Evolutionary conservation across 2,888 invertebrate species (phyloP), one percentile per base, ranked within the genome.

Genomic region (Allacma fusca): DNA sequence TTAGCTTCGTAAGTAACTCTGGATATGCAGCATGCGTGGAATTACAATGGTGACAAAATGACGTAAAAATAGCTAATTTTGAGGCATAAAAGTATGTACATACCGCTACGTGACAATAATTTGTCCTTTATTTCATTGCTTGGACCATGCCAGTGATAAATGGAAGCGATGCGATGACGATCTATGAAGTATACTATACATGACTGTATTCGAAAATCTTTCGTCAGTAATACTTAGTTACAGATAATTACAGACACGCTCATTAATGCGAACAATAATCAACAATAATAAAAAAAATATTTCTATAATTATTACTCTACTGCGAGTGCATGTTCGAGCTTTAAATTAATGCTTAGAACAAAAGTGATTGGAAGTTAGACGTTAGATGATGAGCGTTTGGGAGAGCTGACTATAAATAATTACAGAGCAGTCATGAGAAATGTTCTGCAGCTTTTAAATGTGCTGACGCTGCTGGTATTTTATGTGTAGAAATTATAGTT

Each of bases 41-140:
- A 34, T 7, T 34, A 9, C 34, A 34, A 9, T 34, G 9, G 4
- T 34, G 34, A 34, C 4, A 34, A 34, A 34, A 34, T n/a, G n/a
- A n/a, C n/a, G n/a, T n/a, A n/a, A n/a, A 21, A 21, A 50, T 9
- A 50, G 2, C 1, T 13, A 50, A 50, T 50, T 19, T 40, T 40
- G 13, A 40, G 13, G 40, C 40, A 34, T 50, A 50, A 12, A 50
- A 50, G 4, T 50, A 50, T 50, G 16, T 50, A 50, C 16, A 50
- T 12, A 50, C 50, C 16, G 50, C 65, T 65, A 65, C n/a, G 29
- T 50, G 65, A 65, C 65, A 65, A 65, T 65, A 65, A 65, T 65
- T 65, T 65, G 65, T 65, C 65, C 65, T 65, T 65, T 24, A n/a
- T 65, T 65, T 50, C 9, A 50, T 50, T 50, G 50, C 50, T 50